Evolutionary conservation across 2,888 invertebrate genomes (phyloP).

Genomic region (Endomychus coccineus): DNA sequence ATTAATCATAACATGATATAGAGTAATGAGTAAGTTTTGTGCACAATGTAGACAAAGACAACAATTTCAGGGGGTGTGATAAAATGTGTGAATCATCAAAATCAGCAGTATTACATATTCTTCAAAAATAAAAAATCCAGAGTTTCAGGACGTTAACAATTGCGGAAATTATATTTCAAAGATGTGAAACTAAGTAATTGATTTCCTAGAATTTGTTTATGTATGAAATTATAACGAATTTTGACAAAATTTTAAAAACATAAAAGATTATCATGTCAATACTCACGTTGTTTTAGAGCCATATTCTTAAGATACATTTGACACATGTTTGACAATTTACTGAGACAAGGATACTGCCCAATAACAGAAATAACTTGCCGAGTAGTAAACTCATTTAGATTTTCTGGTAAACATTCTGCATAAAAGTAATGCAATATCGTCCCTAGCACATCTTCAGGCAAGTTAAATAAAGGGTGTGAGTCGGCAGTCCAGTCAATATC

Average conservation of each 20-base stretch:
- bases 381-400: slow-evolving; percentile 52
- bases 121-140: no score
- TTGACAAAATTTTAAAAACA: no score
- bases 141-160: no score
- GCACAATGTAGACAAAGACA: no score
- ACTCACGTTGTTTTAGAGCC: slow-evolving; percentile 57
- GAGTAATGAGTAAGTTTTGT: no score
- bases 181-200: no score
- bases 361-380: slow-evolving; percentile 49
- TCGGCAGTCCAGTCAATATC: slow-evolving; percentile 51
- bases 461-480: slow-evolving; percentile 49
- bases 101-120: no score
- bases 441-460: slow-evolving; percentile 54
- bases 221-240: neutral
- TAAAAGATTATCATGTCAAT: neutral
- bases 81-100: no score
- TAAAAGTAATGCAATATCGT: slow-evolving; percentile 58
- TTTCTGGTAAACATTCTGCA: slow-evolving; percentile 55
- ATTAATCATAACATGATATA: no score
- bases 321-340: slow-evolving; percentile 51
- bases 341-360: slow-evolving; percentile 50
- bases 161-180: no score
- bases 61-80: no score
- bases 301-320: slow-evolving; percentile 55
- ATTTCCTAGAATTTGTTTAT: no score